Percentiles rank a stretch among this genome's conserved stretches.
Evolutionary conservation across 1,140 invertebrate species (phyloP).

Genomic region (Mercenaria mercenaria): DNA sequence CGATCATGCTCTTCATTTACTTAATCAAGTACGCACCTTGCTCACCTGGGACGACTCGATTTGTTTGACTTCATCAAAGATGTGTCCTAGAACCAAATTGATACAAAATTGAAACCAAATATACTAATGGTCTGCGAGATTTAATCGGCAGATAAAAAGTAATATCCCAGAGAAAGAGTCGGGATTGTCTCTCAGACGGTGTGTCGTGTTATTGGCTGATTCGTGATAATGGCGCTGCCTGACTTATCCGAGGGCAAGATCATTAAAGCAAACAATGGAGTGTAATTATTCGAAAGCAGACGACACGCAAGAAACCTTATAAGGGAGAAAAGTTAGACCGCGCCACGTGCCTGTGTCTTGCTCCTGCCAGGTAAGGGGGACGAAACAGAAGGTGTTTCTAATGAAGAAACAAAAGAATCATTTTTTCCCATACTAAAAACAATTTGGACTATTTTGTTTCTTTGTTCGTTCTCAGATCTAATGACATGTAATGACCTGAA

Average conservation of each 20-base stretch:
- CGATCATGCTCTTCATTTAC: constrained; percentile 41
- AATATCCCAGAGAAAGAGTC: constrained; percentile 31
- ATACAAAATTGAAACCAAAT: constrained; percentile 65
- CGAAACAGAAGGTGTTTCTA: neutral
- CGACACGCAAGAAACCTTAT: constrained; percentile 23
- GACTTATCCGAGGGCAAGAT: constrained; percentile 34
- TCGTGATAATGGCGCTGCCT: constrained; percentile 48
- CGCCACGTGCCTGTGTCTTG: constrained; percentile 26
- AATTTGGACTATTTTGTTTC: too few species aligned
- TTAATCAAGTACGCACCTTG: constrained; percentile 56
- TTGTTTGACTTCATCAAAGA: constrained; percentile 61
- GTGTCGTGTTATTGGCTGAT: constrained; percentile 42
- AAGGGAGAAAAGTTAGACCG: neutral
- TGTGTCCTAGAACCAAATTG: constrained; percentile 58
- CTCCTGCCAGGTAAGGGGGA: constrained; percentile 20
- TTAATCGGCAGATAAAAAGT: constrained; percentile 47
- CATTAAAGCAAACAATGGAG: constrained; percentile 55
- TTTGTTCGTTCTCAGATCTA: too few species aligned
- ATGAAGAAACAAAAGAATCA: neutral
- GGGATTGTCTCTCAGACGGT: constrained; percentile 33
- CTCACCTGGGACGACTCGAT: constrained; percentile 58
- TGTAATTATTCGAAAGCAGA: constrained; percentile 55
- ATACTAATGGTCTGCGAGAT: constrained; percentile 60
- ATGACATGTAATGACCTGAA: too few species aligned
- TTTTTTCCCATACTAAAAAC: too few species aligned